These are phyloP conservation scores for Acanthosoma haemorrhoidale DNA, from an alignment of 2,888 invertebrate species.

Conservation along the genomic window DNA sequence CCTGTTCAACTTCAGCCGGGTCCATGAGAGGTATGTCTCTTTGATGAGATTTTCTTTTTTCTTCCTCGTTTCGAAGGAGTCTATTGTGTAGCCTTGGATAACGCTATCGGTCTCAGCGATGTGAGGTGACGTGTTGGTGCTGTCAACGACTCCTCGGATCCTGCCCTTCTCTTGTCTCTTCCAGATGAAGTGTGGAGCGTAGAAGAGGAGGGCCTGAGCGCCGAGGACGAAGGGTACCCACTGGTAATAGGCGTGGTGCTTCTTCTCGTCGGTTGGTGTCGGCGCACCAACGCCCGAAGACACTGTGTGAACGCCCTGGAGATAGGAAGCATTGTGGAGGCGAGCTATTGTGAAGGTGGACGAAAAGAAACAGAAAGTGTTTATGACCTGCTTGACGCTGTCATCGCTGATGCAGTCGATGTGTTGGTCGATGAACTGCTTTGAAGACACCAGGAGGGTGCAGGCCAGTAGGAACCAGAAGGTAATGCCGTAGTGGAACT, in stretches of 20 bases:
- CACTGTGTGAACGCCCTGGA: slow-evolving; percentile 65
- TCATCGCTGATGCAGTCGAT: slow-evolving; percentile 74
- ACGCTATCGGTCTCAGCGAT: slow-evolving; percentile 72
- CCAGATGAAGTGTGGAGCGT: slow-evolving; percentile 79
- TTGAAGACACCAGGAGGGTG: slow-evolving; percentile 84
- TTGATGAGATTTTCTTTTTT: slow-evolving; percentile 28
- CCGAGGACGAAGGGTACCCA: slow-evolving; percentile 89
- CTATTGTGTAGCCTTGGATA: slow-evolving; percentile 73
- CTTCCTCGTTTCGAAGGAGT: slow-evolving; percentile 52
- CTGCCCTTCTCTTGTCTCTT: slow-evolving; percentile 77
- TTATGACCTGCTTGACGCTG: slow-evolving; percentile 81
- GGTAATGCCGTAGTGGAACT: slow-evolving; percentile 88
- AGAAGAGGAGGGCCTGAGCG: slow-evolving; percentile 75
- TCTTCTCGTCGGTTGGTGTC: slow-evolving; percentile 72
- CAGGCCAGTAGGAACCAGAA: slow-evolving; percentile 86
- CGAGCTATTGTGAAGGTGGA: slow-evolving; percentile 87
- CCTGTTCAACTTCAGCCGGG: slow-evolving; percentile 59
- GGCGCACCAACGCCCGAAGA: slow-evolving; percentile 76
- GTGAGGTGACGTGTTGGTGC: slow-evolving; percentile 70
- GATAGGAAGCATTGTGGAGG: slow-evolving; percentile 65
- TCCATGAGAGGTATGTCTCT: slow-evolving; percentile 20
- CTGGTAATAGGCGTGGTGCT: slow-evolving; percentile 92
- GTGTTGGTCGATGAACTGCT: slow-evolving; percentile 94
- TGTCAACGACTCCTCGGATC: slow-evolving; percentile 67
- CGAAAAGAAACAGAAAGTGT: slow-evolving; percentile 82